Conservation (phyloP, 2,888 invertebrate genomes). For the Microplitis deprimator region DNA sequence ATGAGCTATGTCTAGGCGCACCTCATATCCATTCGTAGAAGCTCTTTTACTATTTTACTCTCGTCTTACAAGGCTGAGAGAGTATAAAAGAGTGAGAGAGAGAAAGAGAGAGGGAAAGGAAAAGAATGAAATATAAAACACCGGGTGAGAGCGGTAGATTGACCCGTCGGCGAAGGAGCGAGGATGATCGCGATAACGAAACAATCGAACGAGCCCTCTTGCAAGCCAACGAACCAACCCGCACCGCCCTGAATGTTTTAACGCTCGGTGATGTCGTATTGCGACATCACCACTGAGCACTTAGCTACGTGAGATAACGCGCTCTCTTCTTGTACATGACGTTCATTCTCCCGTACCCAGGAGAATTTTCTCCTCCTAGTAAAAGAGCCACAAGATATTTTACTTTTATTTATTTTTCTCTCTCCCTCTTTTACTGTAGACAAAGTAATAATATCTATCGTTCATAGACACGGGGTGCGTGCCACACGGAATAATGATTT, state of each 20-base stretch:
- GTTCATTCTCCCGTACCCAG: conserved; percentile 4
- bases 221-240: conserved; percentile 33
- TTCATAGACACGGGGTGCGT: conserved; percentile 42
- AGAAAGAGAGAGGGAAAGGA: conserved; percentile 46
- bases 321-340: conserved; percentile 13
- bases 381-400: neutral
- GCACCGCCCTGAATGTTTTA: conserved; percentile 47
- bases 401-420: conserved; percentile 9
- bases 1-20: conserved; percentile 44
- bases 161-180: conserved; percentile 53
- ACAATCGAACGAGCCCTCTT: conserved; percentile 62
- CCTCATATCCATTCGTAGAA: conserved; percentile 36
- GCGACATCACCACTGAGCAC: conserved; percentile 29
- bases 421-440: neutral
- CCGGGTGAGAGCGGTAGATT: conserved; percentile 55
- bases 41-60: conserved; percentile 13
- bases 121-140: conserved; percentile 51
- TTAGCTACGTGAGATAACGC: conserved; percentile 35
- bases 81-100: conserved; percentile 2
- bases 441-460: conserved; percentile 2
- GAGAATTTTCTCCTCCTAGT: conserved; percentile 20
- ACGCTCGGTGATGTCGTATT: conserved; percentile 36
- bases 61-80: neutral
- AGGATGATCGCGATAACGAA: conserved; percentile 68
- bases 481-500: conserved; percentile 51